Conservation (phyloP, 2,888 invertebrate genomes). For the Parascotia fuliginaria region DNA sequence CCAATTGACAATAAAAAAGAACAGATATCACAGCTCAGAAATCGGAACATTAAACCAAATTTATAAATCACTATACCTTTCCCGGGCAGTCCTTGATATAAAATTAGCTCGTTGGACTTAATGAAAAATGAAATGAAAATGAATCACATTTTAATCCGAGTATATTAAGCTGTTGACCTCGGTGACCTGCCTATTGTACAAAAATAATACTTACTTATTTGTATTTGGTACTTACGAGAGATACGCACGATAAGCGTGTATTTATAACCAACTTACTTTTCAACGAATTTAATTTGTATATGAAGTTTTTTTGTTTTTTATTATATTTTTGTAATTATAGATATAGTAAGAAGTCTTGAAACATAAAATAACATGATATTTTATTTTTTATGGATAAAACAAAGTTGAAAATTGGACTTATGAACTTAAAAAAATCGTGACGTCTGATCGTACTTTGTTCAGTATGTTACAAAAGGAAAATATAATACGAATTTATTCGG, state of each 20-base stretch:
- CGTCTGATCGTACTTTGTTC: too few species aligned
- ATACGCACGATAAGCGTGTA: not conserved
- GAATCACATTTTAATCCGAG: constrained; percentile 5
- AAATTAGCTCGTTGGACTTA: not conserved
- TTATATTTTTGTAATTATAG: too few species aligned
- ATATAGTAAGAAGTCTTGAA: too few species aligned
- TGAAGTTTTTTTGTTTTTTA: too few species aligned
- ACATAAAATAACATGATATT: too few species aligned
- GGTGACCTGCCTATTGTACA: not conserved
- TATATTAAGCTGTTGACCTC: not conserved
- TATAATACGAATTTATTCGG: too few species aligned
- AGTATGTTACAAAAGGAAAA: too few species aligned
- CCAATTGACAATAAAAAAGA: not conserved
- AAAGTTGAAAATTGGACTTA: too few species aligned
- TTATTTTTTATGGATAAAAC: too few species aligned
- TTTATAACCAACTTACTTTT: not conserved
- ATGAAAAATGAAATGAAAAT: constrained; percentile 4
- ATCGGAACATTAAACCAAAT: not conserved
- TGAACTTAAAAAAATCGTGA: too few species aligned
- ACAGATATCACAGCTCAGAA: not conserved
- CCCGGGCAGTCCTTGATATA: not conserved
- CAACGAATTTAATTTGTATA: too few species aligned
- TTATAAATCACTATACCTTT: constrained; percentile 1
- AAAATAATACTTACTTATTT: not conserved
- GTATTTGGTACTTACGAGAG: not conserved